phyloP scores from a whole-genome alignment of 2,888 invertebrate genomes.

The Trisateles emortualis region DNA sequence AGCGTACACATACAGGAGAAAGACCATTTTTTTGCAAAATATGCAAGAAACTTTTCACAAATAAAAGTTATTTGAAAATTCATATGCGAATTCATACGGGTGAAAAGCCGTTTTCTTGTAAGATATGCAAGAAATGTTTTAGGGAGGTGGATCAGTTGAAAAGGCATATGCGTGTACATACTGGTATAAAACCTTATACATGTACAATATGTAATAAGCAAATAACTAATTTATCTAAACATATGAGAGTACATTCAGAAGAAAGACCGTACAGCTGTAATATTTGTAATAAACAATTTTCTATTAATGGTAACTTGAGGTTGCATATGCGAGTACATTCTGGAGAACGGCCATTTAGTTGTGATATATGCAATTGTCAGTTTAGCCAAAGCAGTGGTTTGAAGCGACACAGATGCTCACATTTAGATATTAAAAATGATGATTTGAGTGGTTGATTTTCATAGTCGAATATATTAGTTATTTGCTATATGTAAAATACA shows the following conservation, averaged over 20 bases:
- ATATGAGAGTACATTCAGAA: slow-evolving; percentile 74
- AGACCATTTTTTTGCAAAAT: slow-evolving; percentile 70
- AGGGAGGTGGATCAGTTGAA: slow-evolving; percentile 76
- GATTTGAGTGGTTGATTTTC: too few relatives aligned
- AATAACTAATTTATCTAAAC: slow-evolving; percentile 75
- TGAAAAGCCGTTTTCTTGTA: slow-evolving; percentile 72
- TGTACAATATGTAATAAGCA: slow-evolving; percentile 80
- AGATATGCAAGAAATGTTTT: slow-evolving; percentile 72
- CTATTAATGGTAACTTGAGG: slow-evolving; percentile 64
- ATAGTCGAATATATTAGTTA: too few relatives aligned
- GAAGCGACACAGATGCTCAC: slow-evolving; percentile 63
- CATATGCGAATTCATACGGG: slow-evolving; percentile 79
- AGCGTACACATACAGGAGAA: slow-evolving; percentile 76
- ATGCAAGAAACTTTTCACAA: slow-evolving; percentile 76
- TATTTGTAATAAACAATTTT: slow-evolving; percentile 69
- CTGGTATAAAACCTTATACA: slow-evolving; percentile 73
- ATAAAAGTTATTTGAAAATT: slow-evolving; percentile 79
- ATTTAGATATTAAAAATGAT: slow-evolving; percentile 33
- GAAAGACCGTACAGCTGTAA: slow-evolving; percentile 63
- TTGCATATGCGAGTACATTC: slow-evolving; percentile 68
- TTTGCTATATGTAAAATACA: too few relatives aligned
- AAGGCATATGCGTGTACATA: slow-evolving; percentile 74
- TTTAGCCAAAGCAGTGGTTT: slow-evolving; percentile 65
- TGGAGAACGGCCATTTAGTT: slow-evolving; percentile 58
- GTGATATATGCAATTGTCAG: slow-evolving; percentile 60